These are phyloP conservation scores for Acrossocheilus wenchowensis DNA, from an alignment of 2,797 vertebrate species.

Conservation along the genomic window DNA sequence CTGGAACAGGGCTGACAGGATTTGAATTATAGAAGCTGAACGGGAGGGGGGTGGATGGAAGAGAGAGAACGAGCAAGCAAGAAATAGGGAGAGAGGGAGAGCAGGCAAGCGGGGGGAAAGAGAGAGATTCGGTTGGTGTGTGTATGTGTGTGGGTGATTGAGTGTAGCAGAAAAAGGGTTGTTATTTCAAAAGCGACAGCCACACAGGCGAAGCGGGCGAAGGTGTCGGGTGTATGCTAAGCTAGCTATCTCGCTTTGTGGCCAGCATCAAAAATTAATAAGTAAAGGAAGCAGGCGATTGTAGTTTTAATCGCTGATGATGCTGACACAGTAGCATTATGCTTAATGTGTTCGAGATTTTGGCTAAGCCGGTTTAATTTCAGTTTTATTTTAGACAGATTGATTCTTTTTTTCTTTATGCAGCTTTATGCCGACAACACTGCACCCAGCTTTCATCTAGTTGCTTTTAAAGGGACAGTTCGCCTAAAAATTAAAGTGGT, in stretches of 20 bases:
- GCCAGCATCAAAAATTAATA: conserved; percentile 38
- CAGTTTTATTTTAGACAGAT: neutral
- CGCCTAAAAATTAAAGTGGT: neutral
- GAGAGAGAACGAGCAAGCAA: conserved; percentile 46
- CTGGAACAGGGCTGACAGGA: conserved; percentile 85
- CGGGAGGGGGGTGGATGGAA: conserved; percentile 65
- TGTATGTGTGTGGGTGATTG: conserved; percentile 62
- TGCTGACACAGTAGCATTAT: conserved; percentile 28
- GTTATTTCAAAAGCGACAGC: conserved; percentile 72
- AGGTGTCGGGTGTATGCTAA: conserved; percentile 55
- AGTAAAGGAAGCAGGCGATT: conserved; percentile 38
- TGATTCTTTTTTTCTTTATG: neutral
- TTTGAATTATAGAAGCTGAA: conserved; percentile 86
- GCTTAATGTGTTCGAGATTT: conserved; percentile 17
- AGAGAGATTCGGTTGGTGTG: conserved; percentile 61
- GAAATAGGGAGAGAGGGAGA: conserved; percentile 52
- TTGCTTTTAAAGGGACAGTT: neutral
- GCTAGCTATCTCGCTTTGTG: conserved; percentile 50
- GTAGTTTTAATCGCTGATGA: conserved; percentile 46
- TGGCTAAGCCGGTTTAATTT: neutral
- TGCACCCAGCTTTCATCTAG: neutral
- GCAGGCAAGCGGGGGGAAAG: conserved; percentile 37
- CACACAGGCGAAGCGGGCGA: conserved; percentile 63
- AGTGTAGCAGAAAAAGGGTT: conserved; percentile 69
- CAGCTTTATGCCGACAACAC: neutral